A percentile compares a stretch with the other conserved stretches of the same genome.
phyloP scores from a whole-genome alignment of 1,140 invertebrate genomes.

The Lasaia peninsularis region DNA sequence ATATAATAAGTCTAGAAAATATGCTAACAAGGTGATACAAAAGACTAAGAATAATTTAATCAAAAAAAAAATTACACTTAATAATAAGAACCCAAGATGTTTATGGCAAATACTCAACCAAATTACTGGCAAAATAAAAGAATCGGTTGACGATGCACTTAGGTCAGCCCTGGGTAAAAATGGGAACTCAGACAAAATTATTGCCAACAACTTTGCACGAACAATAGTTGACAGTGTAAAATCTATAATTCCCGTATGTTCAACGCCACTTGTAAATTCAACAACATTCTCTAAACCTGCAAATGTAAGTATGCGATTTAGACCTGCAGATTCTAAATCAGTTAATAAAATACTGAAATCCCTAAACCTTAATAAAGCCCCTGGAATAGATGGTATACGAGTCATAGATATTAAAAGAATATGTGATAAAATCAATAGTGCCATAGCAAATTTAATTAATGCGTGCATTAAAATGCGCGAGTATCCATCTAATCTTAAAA shows the following conservation, averaged over 20 bases:
- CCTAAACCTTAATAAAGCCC: slow-evolving; percentile 12
- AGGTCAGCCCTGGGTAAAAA: slow-evolving; percentile 4
- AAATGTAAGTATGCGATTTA: slow-evolving; percentile 10
- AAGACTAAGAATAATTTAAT: slow-evolving; percentile 6
- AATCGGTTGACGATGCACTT: slow-evolving; percentile 10
- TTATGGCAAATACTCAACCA: too few species aligned
- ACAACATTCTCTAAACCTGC: not conserved
- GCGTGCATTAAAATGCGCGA: slow-evolving; percentile 9
- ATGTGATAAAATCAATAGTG: slow-evolving; percentile 11
- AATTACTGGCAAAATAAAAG: slow-evolving; percentile 14
- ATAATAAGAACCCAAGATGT: too few species aligned
- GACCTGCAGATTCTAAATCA: too few species aligned
- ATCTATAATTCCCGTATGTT: not conserved
- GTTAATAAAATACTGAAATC: slow-evolving; percentile 12
- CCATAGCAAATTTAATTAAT: slow-evolving; percentile 17
- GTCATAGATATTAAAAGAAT: too few species aligned
- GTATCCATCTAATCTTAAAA: slow-evolving; percentile 16
- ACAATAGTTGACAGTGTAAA: slow-evolving; percentile 11
- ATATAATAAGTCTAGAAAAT: slow-evolving; percentile 15
- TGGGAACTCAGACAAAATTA: not conserved
- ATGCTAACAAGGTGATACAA: slow-evolving; percentile 11
- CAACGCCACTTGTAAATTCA: slow-evolving; percentile 8
- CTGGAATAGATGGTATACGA: too few species aligned
- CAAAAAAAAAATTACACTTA: not conserved
- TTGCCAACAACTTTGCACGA: slow-evolving; percentile 14